These are phyloP conservation scores for Micropterix aruncella DNA, from an alignment of 2,888 invertebrate genomes.

Conservation along the genomic window DNA sequence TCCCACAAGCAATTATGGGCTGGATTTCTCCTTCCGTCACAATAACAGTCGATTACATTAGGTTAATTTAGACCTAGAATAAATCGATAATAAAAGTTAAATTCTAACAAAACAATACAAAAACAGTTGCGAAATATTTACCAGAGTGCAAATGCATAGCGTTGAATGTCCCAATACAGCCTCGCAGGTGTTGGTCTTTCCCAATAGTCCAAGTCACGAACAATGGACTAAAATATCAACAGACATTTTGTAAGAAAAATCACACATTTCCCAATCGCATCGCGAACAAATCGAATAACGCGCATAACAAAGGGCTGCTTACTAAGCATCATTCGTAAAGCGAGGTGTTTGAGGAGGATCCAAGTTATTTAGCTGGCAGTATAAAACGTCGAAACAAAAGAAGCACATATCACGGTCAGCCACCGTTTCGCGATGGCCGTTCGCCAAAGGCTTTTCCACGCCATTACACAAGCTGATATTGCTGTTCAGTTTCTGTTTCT, in stretches of 20 bases:
- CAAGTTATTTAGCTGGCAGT: conserved; percentile 84
- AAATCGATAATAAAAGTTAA: too few species aligned
- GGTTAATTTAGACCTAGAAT: too few species aligned
- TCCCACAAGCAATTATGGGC: too few species aligned
- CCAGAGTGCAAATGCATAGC: conserved; percentile 90
- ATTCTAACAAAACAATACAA: too few species aligned
- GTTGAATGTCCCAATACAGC: conserved; percentile 98
- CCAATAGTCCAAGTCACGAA: conserved; percentile 99
- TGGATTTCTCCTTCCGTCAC: too few species aligned
- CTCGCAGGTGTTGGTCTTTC: conserved; percentile 84
- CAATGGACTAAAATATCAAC: conserved; percentile 82
- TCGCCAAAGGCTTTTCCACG: conserved; percentile 43
- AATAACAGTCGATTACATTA: too few species aligned
- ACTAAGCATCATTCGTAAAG: conserved; percentile 94
- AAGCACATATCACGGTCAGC: conserved; percentile 94
- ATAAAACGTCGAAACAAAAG: conserved; percentile 98
- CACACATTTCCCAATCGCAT: too few species aligned
- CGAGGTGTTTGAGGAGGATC: conserved; percentile 83
- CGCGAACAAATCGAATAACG: too few species aligned
- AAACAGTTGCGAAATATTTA: conserved; percentile 12
- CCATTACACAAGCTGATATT: conserved; percentile 34
- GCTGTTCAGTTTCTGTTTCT: conserved; percentile 82
- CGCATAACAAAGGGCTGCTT: conserved; percentile 35
- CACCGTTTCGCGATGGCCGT: conserved; percentile 40
- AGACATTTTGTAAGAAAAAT: too few species aligned